phyloP scores from a whole-genome alignment of 2,113 vertebrate species.

The Felis chaus region DNA sequence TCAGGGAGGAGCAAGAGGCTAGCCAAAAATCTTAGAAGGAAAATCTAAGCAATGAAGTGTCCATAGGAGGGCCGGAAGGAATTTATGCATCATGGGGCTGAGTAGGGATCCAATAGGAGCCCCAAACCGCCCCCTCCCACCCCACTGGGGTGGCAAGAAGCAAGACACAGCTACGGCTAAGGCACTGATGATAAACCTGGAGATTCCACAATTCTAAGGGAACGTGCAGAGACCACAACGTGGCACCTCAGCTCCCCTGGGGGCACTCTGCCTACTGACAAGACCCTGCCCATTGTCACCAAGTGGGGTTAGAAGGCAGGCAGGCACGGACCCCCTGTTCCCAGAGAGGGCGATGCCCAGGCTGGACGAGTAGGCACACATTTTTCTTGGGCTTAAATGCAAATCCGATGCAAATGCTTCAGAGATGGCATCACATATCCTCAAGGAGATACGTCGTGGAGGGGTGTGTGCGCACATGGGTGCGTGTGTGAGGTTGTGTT shows the following conservation, averaged over 20 bases:
- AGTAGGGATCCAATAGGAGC: not conserved
- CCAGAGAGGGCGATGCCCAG: not conserved
- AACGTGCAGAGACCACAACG: not conserved
- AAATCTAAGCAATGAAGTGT: not conserved
- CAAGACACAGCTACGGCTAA: not conserved
- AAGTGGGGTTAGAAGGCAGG: not conserved
- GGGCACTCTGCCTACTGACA: not conserved
- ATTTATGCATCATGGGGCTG: not conserved
- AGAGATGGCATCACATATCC: not conserved
- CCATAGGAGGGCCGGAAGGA: not conserved
- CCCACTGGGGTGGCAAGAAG: not conserved
- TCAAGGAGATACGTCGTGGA: not conserved
- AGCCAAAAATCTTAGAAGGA: not conserved
- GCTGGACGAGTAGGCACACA: not conserved
- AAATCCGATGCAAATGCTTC: not conserved
- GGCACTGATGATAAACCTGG: not conserved
- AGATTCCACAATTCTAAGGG: not conserved
- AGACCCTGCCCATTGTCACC: not conserved
- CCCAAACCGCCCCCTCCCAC: not conserved
- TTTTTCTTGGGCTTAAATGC: not conserved
- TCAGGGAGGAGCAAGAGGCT: not conserved
- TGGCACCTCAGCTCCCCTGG: not conserved
- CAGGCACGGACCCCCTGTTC: not conserved
- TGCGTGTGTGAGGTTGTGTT: not conserved
- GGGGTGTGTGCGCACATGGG: not conserved